These are phyloP conservation scores for Marcusenius ussheri DNA, from an alignment of 2,113 vertebrate genomes.

Conservation along the genomic window DNA sequence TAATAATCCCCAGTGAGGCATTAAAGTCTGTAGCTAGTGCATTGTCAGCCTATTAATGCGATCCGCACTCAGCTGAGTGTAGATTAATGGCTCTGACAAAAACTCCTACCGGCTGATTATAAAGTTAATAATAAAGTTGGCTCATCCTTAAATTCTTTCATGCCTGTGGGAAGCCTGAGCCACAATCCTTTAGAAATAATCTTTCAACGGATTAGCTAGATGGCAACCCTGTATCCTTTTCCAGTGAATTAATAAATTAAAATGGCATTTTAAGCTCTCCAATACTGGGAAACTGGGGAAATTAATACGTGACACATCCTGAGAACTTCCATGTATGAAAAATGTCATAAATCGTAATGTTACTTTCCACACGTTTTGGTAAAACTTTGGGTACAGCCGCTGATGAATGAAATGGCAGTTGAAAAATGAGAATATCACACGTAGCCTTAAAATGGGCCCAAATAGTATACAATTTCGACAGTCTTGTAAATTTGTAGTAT, in stretches of 20 bases:
- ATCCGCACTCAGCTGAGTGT: not conserved
- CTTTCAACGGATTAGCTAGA: not conserved
- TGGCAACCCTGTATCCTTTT: not conserved
- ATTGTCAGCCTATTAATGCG: not conserved
- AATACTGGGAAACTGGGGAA: not conserved
- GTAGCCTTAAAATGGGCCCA: not conserved
- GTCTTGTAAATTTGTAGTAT: not conserved
- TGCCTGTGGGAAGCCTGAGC: not conserved
- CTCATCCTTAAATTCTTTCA: not conserved
- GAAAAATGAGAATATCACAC: not conserved
- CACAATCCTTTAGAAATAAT: not conserved
- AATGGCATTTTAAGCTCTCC: not conserved
- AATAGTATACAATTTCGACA: not conserved
- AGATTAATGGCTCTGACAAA: not conserved
- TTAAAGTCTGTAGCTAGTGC: not conserved
- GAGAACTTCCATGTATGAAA: not conserved
- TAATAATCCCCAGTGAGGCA: not conserved
- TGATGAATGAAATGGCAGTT: not conserved
- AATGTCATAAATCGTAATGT: not conserved
- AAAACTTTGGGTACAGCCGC: not conserved
- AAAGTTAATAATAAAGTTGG: not conserved
- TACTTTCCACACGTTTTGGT: not conserved
- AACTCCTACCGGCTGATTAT: not conserved
- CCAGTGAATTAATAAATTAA: not conserved
- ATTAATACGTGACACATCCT: not conserved